Evolutionary conservation across 2,888 invertebrate species (phyloP), one percentile per base, ranked within the genome.

Genomic region (Odontocerum albicorne): DNA sequence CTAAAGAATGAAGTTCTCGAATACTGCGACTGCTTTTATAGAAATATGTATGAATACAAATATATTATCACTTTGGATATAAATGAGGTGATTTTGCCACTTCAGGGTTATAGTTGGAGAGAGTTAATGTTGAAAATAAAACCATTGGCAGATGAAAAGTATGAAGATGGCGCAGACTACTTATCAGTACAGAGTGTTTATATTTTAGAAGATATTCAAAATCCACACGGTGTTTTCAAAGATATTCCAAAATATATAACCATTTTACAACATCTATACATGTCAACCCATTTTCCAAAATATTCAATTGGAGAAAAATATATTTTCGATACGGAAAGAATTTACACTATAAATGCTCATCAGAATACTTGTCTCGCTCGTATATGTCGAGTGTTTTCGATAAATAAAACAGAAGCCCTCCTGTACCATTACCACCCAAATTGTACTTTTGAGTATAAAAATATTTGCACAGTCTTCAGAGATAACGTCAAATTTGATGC

Each of bases 1-100:
- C 81, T 96, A 10, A 92, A 95, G 71, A 94, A 95, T 75, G 96
- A 96, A 73, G 80, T 96, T 57, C 91, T 96, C 64, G 95, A 96
- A 8, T 96, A 96, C 79, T 96, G 96, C 72, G 96, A 96, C 72
- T 96, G 96, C 68, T 81, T 96, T 49, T 96, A 96, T 75, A 88
- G 92, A 69, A 90, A 96, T 69, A 84, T 96, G 77, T 91, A 94
- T 70, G 82, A 87, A 62, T 96, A 95, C 72, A 85, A 90, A 61
- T 93, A 91, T 74, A 87, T 95, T 49, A 92, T 91, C n/a, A 77
- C 96, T 55, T 78, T 96, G 47, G 96, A 96, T 70, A 90, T 93
- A 62, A 96, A 96, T 73, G 96, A 96, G 73, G 90, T 95, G 50
- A 94, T 96, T 64, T 92, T 96, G 85, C 96, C 96, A 4, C 76